These are phyloP conservation scores for Yponomeuta sedellus DNA, from an alignment of 2,888 invertebrate genomes.

Conservation along the genomic window DNA sequence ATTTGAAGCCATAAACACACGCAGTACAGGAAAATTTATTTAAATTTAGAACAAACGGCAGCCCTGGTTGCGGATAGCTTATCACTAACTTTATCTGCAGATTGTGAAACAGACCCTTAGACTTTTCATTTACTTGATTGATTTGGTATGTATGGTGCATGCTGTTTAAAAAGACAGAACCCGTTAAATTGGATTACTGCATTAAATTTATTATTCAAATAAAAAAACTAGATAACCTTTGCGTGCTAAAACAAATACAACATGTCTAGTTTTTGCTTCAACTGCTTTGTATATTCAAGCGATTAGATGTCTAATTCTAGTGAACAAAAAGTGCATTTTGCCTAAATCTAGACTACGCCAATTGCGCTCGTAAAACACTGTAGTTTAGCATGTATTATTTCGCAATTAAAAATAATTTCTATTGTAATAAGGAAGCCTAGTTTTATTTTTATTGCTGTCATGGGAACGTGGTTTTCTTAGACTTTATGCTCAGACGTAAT, in stretches of 20 bases:
- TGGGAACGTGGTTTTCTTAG: background rate
- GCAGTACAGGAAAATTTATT: too few species aligned
- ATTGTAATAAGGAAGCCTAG: background rate
- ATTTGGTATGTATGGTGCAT: too few species aligned
- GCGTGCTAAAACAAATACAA: background rate
- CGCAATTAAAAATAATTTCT: conserved; percentile 3
- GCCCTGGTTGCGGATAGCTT: too few species aligned
- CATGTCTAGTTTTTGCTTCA: background rate
- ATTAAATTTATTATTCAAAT: background rate
- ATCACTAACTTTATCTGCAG: too few species aligned
- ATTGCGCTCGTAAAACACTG: background rate
- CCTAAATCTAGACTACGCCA: background rate
- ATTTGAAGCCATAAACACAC: too few species aligned
- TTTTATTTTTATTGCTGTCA: background rate
- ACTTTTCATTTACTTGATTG: too few species aligned
- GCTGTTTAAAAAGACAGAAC: too few species aligned
- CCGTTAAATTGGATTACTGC: background rate
- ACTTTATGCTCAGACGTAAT: background rate
- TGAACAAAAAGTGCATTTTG: background rate
- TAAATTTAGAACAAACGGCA: too few species aligned
- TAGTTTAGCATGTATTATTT: background rate
- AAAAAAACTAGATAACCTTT: background rate
- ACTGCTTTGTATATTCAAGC: background rate
- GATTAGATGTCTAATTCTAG: background rate
- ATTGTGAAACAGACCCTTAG: too few species aligned